Percentiles rank a stretch among this genome's conserved stretches.
Conservation (phyloP, 2,113 vertebrate genomes). For the Ascaphus truei region DNA sequence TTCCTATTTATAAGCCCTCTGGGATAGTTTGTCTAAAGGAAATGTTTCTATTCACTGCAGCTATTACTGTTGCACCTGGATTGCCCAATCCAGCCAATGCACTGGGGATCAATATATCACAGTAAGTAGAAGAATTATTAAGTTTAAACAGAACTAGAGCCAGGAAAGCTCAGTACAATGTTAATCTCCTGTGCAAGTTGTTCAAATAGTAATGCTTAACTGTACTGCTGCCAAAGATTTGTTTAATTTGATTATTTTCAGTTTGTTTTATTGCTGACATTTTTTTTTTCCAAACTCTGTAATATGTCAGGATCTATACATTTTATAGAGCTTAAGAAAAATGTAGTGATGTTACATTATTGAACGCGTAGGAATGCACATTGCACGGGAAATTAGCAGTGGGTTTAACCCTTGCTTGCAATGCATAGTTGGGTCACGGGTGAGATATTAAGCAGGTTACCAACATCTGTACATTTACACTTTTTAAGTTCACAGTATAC, state of each 20-base stretch:
- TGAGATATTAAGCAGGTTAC: too few species aligned
- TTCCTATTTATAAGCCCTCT: constrained; percentile 91
- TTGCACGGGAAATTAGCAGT: too few species aligned
- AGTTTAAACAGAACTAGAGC: constrained; percentile 69
- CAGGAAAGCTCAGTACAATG: constrained; percentile 71
- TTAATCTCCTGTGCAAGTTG: constrained; percentile 75
- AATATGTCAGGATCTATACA: constrained; percentile 21
- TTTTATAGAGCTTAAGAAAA: constrained; percentile 44
- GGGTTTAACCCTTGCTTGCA: constrained; percentile 19
- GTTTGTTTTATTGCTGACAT: constrained; percentile 45
- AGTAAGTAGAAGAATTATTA: constrained; percentile 76
- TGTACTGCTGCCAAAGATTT: constrained; percentile 67
- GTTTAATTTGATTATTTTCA: constrained; percentile 55
- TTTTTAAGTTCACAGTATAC: too few species aligned
- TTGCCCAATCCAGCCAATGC: constrained; percentile 77
- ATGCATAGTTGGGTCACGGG: too few species aligned
- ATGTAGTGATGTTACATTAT: constrained; percentile 49
- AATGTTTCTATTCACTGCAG: constrained; percentile 96
- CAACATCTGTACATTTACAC: too few species aligned
- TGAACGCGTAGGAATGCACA: not conserved
- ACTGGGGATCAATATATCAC: constrained; percentile 89
- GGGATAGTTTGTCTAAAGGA: constrained; percentile 97
- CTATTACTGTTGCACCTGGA: constrained; percentile 94
- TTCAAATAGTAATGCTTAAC: constrained; percentile 63
- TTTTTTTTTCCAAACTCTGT: not conserved